A percentile compares a stretch with the other conserved stretches of the same genome.
These are phyloP conservation scores for Latrodectus hesperus DNA, from an alignment of 2,888 invertebrate species.

Conservation along the genomic window DNA sequence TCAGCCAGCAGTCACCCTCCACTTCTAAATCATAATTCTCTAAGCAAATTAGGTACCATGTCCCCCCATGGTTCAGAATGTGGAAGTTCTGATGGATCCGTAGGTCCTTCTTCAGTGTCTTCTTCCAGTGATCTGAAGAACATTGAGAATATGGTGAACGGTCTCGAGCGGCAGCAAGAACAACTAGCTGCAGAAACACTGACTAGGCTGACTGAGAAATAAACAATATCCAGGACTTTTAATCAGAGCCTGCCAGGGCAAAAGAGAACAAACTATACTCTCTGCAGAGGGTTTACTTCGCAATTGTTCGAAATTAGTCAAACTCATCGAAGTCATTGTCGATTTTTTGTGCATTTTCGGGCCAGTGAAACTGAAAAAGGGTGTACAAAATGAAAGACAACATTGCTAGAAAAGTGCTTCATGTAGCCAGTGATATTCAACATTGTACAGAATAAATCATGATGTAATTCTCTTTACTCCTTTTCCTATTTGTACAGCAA, in stretches of 20 bases:
- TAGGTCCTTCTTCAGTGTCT: constrained; percentile 60
- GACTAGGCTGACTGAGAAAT: constrained; percentile 68
- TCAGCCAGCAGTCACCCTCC: constrained; percentile 12
- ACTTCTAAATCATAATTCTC: constrained; percentile 46
- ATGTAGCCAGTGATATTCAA: constrained; percentile 64
- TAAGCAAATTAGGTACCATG: constrained; percentile 44
- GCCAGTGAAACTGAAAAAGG: constrained; percentile 13
- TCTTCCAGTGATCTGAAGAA: constrained; percentile 70
- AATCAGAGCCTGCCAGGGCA: background rate
- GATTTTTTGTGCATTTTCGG: background rate
- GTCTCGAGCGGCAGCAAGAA: constrained; percentile 70
- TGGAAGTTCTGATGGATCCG: constrained; percentile 68
- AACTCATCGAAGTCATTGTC: constrained; percentile 31
- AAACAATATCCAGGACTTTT: constrained; percentile 78
- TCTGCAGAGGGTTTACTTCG: background rate
- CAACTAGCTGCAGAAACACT: constrained; percentile 69
- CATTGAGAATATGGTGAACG: constrained; percentile 71
- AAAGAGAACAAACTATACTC: background rate
- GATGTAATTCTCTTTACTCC: constrained; percentile 16
- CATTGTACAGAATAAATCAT: constrained; percentile 53
- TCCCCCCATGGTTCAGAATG: constrained; percentile 66
- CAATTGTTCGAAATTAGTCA: constrained; percentile 13
- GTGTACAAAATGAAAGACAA: background rate
- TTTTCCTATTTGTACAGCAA: constrained; percentile 65
- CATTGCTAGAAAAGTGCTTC: constrained; percentile 19